phyloP scores from a whole-genome alignment of 35 echinoderm and acorn worm genomes.

The Lytechinus variegatus region DNA sequence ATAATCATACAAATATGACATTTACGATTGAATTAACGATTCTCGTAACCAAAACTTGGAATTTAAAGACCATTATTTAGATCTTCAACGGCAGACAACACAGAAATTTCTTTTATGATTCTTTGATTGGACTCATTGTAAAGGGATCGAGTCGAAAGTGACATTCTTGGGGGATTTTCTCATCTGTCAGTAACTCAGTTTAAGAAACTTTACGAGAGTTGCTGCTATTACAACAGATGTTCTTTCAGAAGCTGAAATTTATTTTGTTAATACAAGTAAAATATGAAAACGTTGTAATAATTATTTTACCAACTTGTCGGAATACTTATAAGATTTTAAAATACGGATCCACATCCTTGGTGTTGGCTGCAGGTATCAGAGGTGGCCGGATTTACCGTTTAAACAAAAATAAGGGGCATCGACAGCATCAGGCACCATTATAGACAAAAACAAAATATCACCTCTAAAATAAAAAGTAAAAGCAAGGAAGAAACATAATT shows the following conservation, averaged over 20 bases:
- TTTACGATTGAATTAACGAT: constrained; percentile 6
- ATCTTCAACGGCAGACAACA: neutral
- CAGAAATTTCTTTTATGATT: neutral
- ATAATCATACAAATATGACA: neutral
- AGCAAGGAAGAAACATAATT: too few species aligned
- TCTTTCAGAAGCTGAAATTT: neutral
- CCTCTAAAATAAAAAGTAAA: too few species aligned
- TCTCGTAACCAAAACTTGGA: neutral
- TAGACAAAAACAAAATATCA: too few species aligned
- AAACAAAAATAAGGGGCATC: too few species aligned
- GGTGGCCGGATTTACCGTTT: too few species aligned
- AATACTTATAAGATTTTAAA: too few species aligned
- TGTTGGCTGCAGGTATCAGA: too few species aligned
- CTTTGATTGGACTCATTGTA: neutral
- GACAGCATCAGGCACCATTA: too few species aligned
- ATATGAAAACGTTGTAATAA: neutral
- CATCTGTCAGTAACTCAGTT: neutral
- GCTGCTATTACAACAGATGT: neutral
- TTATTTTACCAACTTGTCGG: neutral
- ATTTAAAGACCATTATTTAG: neutral
- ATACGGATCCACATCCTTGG: too few species aligned
- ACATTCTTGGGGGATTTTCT: neutral
- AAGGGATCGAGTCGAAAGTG: neutral
- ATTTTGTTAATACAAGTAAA: neutral
- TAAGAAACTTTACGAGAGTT: neutral